phyloP scores from a whole-genome alignment of 30 jellyfish, hydroid and myxozoan genomes.

The Hydra vulgaris region DNA sequence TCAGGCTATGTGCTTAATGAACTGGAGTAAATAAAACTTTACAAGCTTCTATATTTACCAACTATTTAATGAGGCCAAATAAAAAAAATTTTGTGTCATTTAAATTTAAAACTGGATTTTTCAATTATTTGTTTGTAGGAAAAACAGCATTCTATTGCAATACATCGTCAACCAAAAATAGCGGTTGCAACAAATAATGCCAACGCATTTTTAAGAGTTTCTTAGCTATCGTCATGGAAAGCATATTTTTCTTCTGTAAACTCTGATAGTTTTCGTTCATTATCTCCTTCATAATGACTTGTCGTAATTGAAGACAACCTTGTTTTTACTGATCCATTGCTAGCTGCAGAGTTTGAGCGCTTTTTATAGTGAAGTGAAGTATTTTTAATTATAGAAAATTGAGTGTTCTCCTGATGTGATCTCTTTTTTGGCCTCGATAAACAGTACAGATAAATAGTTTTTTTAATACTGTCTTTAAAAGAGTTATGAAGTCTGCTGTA shows the following conservation, averaged over 20 bases:
- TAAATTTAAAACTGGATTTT: no score
- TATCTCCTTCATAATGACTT: background rate
- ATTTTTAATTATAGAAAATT: background rate
- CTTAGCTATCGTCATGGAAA: background rate
- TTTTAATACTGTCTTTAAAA: constrained; percentile 41
- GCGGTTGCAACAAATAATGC: no score
- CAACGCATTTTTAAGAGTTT: background rate
- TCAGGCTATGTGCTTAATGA: no score
- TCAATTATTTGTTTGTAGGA: no score
- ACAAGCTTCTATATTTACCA: no score
- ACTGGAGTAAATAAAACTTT: no score
- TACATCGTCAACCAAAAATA: no score
- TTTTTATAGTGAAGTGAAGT: background rate
- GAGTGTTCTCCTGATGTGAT: background rate
- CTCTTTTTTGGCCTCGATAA: background rate
- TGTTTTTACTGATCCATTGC: background rate
- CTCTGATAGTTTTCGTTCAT: background rate
- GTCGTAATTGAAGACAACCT: background rate
- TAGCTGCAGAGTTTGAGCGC: background rate
- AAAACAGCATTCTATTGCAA: no score
- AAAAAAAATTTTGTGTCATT: no score
- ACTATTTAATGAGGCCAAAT: no score
- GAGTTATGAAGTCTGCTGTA: constrained; percentile 80
- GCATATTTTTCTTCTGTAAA: background rate
- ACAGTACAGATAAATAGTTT: constrained; percentile 57